Evolutionary conservation across 2,797 vertebrate genomes (phyloP), one percentile per base, ranked within the genome.

Genomic region (Acipenser oxyrinchus): DNA sequence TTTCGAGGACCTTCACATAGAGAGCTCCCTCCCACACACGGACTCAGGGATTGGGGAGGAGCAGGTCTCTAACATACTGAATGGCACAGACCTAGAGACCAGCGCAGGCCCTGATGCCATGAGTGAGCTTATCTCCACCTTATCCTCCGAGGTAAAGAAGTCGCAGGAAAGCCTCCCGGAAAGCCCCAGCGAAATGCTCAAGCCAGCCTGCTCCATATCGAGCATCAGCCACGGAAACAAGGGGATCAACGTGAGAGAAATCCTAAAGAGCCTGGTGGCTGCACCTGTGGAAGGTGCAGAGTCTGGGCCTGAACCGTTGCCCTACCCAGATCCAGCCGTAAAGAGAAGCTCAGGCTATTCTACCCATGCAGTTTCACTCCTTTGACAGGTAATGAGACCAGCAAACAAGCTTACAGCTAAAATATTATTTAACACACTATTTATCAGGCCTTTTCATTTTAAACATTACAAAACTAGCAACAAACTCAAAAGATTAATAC

Each of bases 321-420:
- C 90, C 7, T 94, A 94, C 78, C 89, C 93, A 23, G 95, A 98
- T 68, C 88, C 88, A 60, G 91, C 89, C 4, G 65, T 93, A 78
- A 94, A 90, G 92, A 78, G 93, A 97, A 79, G 82, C 90, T 1
- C 95, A 98, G 50, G 88, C 95, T 51, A 87, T 92, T 80, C 88
- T 93, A 69, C 93, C 95, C 48, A 90, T 95, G 93, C 95, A 97
- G 87, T 97, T 95, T 80, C 95, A 96, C 80, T 98, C 95, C 11
- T 98, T 98, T 81, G 96, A 99, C 92, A 97, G 96, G 96, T 97
- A 79, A 53, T 7, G 15, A 23, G 55, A 9, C 62, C 48, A 50
- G 52, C n/a, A n/a, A 37, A 37, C 23, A 37, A 37, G 23, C 23
- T 37, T 37, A 37, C 23, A 37, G 23, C 23, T 37, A 37, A 37